Conservation (phyloP, 1,140 invertebrate genomes). For the Tachypleus tridentatus region DNA sequence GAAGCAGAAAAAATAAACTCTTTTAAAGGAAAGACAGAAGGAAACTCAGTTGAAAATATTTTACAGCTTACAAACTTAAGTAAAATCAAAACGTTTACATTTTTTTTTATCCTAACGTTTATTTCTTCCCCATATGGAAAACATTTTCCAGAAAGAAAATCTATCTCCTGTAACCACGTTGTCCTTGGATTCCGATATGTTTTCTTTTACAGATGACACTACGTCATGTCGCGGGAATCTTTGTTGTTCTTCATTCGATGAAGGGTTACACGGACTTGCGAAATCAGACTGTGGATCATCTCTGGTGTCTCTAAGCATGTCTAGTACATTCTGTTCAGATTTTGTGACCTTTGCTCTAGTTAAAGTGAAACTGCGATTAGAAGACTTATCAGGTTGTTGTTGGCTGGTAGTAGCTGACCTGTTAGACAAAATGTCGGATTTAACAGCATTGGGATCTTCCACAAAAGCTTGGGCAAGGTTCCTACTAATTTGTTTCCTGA, state of each 20-base stretch:
- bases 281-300: constrained; percentile 14
- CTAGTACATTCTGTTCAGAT: constrained; percentile 52
- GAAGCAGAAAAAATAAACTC: too few relatives aligned
- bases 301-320: constrained; percentile 44
- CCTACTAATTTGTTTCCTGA: constrained; percentile 70
- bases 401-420: constrained; percentile 42
- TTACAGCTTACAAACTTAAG: too few relatives aligned
- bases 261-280: constrained; percentile 16
- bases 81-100: too few relatives aligned
- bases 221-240: not conserved
- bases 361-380: constrained; percentile 26
- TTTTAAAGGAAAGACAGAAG: too few relatives aligned
- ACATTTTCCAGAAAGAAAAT: constrained; percentile 17
- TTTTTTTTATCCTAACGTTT: not conserved
- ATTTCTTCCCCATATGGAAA: constrained; percentile 8
- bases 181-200: constrained; percentile 6
- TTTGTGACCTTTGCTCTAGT: constrained; percentile 35
- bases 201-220: constrained; percentile 12
- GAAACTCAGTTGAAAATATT: too few relatives aligned
- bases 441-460: constrained; percentile 44
- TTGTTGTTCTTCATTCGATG: constrained; percentile 9
- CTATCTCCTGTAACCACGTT: not conserved
- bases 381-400: constrained; percentile 49
- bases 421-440: constrained; percentile 26
- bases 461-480: constrained; percentile 59